phyloP scores from a whole-genome alignment of 1,140 invertebrate species.

The Venturia canescens region DNA sequence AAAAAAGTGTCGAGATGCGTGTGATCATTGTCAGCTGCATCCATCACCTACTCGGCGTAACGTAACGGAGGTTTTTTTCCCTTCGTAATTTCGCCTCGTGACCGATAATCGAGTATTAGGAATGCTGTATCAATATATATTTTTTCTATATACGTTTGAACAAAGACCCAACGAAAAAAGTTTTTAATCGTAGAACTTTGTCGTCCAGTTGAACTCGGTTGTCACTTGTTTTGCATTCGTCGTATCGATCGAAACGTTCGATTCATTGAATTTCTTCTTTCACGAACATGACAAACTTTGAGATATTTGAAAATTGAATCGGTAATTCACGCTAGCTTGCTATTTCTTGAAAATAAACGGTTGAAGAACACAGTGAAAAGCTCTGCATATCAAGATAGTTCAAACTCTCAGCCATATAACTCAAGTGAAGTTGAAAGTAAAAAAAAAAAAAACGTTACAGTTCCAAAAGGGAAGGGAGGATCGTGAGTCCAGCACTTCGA shows the following conservation, averaged over 20 bases:
- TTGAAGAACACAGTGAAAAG: conserved; percentile 2
- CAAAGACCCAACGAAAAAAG: no score
- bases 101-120: conserved; percentile 7
- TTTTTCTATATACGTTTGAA: no score
- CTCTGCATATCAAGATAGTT: neutral
- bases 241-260: no score
- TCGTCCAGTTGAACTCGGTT: no score
- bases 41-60: neutral
- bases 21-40: conserved; percentile 12
- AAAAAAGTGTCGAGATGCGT: conserved; percentile 53
- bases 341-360: neutral
- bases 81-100: neutral
- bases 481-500: neutral
- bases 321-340: no score
- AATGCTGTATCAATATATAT: neutral
- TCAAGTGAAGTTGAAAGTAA: conserved; percentile 21
- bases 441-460: conserved; percentile 17
- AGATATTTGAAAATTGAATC: neutral
- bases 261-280: no score
- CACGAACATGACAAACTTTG: no score
- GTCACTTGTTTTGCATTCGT: no score
- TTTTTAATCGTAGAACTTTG: no score
- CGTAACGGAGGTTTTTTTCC: conserved; percentile 5
- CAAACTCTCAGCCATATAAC: neutral
- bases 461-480: neutral